Evolutionary conservation across 2,113 vertebrate genomes (phyloP).

Genomic region (Tachysurus fulvidraco): DNA sequence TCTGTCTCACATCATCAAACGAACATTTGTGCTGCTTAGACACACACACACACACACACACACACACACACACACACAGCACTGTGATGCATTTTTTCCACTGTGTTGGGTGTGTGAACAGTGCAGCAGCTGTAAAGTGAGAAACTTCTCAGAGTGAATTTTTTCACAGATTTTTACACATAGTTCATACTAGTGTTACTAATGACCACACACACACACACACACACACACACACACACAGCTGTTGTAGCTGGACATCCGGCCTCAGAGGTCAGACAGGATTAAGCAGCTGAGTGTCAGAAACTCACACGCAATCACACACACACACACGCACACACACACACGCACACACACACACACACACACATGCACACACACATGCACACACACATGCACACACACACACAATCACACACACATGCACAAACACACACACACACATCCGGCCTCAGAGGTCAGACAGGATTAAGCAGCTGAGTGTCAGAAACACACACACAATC

Average conservation of each 20-base stretch:
- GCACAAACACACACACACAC: no score
- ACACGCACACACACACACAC: not conserved
- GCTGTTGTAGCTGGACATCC: conserved; percentile 7
- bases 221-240: conserved; percentile 1
- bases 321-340: conserved; percentile 8
- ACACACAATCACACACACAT: not conserved
- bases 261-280: not conserved
- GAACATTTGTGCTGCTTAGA: conserved; percentile 36
- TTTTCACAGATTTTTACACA: not conserved
- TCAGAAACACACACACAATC: no score
- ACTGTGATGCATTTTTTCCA: conserved; percentile 18
- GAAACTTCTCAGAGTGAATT: not conserved
- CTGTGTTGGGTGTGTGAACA: conserved; percentile 18
- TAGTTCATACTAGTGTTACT: not conserved
- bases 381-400: not conserved
- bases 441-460: not conserved
- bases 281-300: not conserved
- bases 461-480: not conserved
- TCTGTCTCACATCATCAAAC: conserved; percentile 45
- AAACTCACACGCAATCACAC: not conserved
- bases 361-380: not conserved
- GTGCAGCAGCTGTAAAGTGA: not conserved
- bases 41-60: conserved; percentile 18
- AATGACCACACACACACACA: not conserved
- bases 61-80: conserved; percentile 25